A percentile compares a stretch with the other conserved stretches of the same genome.
Conservation (phyloP, 2,888 invertebrate species). For the Athetis lepigone region DNA sequence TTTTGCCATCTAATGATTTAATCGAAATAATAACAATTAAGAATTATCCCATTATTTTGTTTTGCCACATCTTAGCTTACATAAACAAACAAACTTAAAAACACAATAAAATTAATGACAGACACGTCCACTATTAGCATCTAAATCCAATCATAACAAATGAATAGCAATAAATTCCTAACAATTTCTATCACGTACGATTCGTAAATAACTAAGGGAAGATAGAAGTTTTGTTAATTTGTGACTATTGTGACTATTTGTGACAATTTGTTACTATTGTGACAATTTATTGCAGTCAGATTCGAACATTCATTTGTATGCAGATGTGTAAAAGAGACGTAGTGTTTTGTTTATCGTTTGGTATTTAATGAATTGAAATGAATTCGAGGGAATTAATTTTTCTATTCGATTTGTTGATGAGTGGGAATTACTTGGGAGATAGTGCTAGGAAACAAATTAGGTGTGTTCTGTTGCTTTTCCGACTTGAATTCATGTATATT, state of each 20-base stretch:
- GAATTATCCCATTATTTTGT: too few species aligned
- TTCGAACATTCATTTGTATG: slow-evolving; percentile 44
- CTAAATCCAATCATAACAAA: slow-evolving; percentile 29
- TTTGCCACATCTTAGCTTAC: too few species aligned
- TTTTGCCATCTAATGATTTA: too few species aligned
- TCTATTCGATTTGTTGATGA: slow-evolving; percentile 12
- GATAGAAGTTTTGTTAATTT: slow-evolving; percentile 51
- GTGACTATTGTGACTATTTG: slow-evolving; percentile 53
- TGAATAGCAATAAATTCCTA: slow-evolving; percentile 47
- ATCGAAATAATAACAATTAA: too few species aligned
- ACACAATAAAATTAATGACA: slow-evolving; percentile 15
- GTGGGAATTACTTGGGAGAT: not conserved
- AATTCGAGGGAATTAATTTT: not conserved
- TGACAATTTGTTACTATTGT: slow-evolving; percentile 44
- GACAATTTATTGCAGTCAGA: slow-evolving; percentile 33
- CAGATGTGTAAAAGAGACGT: slow-evolving; percentile 38
- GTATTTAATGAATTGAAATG: slow-evolving; percentile 14
- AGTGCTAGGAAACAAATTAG: too few species aligned
- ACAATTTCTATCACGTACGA: slow-evolving; percentile 47
- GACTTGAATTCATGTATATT: too few species aligned
- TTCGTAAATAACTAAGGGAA: slow-evolving; percentile 47
- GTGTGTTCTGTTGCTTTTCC: too few species aligned
- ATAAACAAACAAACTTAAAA: not conserved
- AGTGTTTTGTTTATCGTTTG: slow-evolving; percentile 37
- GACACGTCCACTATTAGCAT: slow-evolving; percentile 45